These are phyloP conservation scores for Diplodus puntazzo DNA, from an alignment of 2,797 vertebrate genomes.

Conservation along the genomic window DNA sequence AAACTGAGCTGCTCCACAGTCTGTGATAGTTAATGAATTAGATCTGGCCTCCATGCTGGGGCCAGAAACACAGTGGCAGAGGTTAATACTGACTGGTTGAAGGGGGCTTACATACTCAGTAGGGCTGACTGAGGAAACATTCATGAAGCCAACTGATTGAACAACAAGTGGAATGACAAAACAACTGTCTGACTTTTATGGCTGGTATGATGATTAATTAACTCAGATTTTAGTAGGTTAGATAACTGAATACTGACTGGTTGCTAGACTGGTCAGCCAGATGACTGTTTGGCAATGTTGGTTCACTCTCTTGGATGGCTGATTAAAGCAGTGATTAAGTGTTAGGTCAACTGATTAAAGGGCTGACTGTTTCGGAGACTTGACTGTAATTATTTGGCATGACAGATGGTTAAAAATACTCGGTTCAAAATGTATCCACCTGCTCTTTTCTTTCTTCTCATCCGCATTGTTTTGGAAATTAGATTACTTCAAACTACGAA, in stretches of 20 bases:
- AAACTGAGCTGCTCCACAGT: conserved; percentile 48
- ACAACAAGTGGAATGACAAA: not conserved
- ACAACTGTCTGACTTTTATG: conserved; percentile 9
- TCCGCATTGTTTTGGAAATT: not conserved
- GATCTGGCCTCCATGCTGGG: conserved; percentile 53
- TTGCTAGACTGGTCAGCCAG: not conserved
- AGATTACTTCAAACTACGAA: conserved; percentile 18
- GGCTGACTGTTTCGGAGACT: conserved; percentile 15
- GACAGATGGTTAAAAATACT: conserved; percentile 15
- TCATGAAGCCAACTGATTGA: conserved; percentile 2
- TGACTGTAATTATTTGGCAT: conserved; percentile 24
- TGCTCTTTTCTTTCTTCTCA: not conserved
- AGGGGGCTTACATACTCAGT: conserved; percentile 1
- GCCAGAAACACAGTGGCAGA: conserved; percentile 74
- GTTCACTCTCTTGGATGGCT: conserved; percentile 14
- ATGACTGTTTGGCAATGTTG: conserved; percentile 23
- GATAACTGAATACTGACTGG: conserved; percentile 13
- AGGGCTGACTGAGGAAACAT: conserved; percentile 5
- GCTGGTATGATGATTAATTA: conserved; percentile 17
- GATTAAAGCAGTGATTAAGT: conserved; percentile 11
- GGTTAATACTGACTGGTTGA: conserved; percentile 57
- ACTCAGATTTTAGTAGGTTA: not conserved
- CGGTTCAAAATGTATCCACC: not conserved
- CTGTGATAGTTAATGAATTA: conserved; percentile 56
- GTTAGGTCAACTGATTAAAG: conserved; percentile 37